Evolutionary conservation across 2,888 invertebrate species (phyloP).

Genomic region (Drosophila meridiana): DNA sequence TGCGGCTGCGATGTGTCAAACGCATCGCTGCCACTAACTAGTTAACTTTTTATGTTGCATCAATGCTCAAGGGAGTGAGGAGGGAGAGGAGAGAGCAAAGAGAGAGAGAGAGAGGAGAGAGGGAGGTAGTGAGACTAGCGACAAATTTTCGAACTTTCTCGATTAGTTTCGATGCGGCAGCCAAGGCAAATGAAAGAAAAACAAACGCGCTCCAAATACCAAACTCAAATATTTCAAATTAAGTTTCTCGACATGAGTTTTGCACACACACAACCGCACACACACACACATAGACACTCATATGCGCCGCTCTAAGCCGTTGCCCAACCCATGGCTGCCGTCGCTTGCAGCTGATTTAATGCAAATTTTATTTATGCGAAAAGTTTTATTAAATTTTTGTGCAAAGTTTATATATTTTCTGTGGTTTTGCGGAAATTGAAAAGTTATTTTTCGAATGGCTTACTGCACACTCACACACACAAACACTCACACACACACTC

Average conservation of each 20-base stretch:
- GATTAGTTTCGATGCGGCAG: conserved; percentile 75
- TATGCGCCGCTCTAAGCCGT: conserved; percentile 59
- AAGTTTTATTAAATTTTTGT: conserved; percentile 83
- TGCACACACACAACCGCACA: conserved; percentile 48
- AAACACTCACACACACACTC: not conserved
- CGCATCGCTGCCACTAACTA: conserved; percentile 54
- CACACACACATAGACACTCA: conserved; percentile 30
- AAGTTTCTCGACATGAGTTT: conserved; percentile 80
- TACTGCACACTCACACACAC: conserved; percentile 52
- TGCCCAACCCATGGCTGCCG: conserved; percentile 38
- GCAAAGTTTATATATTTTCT: conserved; percentile 81
- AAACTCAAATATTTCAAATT: conserved; percentile 81
- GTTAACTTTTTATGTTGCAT: conserved; percentile 66
- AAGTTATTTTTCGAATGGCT: conserved; percentile 81
- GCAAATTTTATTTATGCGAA: conserved; percentile 84
- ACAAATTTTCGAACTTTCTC: conserved; percentile 81
- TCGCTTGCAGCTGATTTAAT: conserved; percentile 82
- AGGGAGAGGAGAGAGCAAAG: not conserved
- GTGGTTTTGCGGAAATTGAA: conserved; percentile 83
- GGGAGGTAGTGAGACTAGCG: conserved; percentile 8
- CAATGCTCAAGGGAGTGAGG: conserved; percentile 37
- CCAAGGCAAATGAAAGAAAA: conserved; percentile 63
- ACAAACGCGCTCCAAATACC: conserved; percentile 69
- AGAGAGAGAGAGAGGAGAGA: too few species aligned
- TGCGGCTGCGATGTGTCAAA: conserved; percentile 50